These are phyloP conservation scores for Melipona beecheii DNA, from an alignment of 2,888 invertebrate species.

Conservation along the genomic window DNA sequence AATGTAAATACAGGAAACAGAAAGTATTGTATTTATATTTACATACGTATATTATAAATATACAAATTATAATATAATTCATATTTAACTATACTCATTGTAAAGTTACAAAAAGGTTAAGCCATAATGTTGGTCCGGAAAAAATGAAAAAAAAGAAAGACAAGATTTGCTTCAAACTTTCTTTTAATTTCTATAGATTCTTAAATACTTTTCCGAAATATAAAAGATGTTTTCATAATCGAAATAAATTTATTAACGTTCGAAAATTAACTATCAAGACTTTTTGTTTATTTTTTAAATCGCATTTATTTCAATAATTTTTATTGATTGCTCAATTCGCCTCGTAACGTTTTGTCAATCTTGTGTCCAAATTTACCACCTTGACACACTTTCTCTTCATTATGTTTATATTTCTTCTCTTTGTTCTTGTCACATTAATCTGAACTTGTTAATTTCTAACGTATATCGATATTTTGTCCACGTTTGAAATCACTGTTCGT, in stretches of 20 bases:
- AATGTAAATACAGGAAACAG: no score
- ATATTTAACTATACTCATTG: no score
- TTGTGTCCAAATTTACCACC: conserved; percentile 57
- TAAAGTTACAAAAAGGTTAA: no score
- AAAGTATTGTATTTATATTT: no score
- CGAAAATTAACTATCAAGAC: neutral
- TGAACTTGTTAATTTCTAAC: neutral
- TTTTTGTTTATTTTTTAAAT: neutral
- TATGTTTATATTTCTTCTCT: conserved; percentile 41
- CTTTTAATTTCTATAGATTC: neutral
- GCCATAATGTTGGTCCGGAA: no score
- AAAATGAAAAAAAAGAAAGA: no score
- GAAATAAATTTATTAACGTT: neutral
- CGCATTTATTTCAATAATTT: neutral
- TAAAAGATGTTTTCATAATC: neutral
- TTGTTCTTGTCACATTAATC: neutral
- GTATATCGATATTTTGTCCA: neutral
- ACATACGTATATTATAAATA: no score
- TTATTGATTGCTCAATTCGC: neutral
- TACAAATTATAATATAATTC: no score
- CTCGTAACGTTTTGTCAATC: conserved; percentile 49
- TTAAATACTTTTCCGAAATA: neutral
- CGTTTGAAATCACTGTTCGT: neutral
- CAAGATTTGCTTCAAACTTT: no score
- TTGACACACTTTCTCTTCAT: conserved; percentile 66